Base-by-base conservation (phyloP, 2,113 vertebrate genomes). In the Phalacrocorax brasilianus region DNA sequence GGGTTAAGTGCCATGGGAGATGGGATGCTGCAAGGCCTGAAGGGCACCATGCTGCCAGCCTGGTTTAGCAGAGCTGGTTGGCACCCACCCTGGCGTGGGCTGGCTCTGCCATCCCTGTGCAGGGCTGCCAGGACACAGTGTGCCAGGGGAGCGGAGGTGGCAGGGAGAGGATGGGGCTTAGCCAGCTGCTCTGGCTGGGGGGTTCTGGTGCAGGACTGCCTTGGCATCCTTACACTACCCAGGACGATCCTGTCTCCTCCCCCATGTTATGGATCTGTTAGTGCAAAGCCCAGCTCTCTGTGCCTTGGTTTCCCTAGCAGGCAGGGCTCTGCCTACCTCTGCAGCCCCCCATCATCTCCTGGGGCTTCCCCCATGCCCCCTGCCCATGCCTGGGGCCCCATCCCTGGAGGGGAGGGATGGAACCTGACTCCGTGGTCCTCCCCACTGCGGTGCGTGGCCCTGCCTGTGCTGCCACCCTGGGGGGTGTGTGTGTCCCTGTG, bases 311-410 rank as follows among this genome's bases (percentile, higher is more conserved):
- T 84, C 87, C 45, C 79, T 33, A 45, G 28, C 53, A 50, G 38
- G 38, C 24, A 68, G 68, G n/a, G 49, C 12, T 59, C 38, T 79
- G 27, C 35, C 66, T 27, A 4, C 13, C 23, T n/a, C 38, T 30
- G n/a, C 53, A 80, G 65, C 61, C 49, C n/a, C 12, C 30, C 21
- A 13, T 10, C n/a, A 5, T 5, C 12, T 52, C 30, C 32, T 13
- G 30, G 35, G 13, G 2, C 0, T 0, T 45, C 13, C 28, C 3
- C 1, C 58, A 28, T 4, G 1, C 2, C 5, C 5, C 33, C 32
- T 50, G 30, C 42, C 35, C 24, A 6, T 4, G 35, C 23, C 38
- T 18, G 27, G 22, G 30, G 5, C 52, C 56, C 35, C 12, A 5
- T 13, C 19, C 62, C 77, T 38, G 62, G n/a, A 58, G 26, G 12